Evolutionary conservation across 1,140 invertebrate genomes (phyloP), one percentile per base, ranked within the genome.

Genomic region (Araneus ventricosus): DNA sequence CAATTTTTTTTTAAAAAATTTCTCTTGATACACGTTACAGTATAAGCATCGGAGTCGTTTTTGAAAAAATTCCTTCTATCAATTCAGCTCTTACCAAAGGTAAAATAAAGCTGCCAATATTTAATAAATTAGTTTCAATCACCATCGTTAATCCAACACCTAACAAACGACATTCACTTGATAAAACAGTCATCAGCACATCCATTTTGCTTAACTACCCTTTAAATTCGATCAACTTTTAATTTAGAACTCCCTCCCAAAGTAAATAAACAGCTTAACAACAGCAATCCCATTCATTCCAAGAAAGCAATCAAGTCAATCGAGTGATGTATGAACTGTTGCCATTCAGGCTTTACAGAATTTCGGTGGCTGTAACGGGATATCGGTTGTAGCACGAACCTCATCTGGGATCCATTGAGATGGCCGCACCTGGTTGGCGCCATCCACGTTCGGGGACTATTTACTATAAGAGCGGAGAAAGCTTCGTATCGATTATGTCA

Each of bases 321-420:
- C 70, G 30, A 75, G 70, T 75, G 70, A 75, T 75, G 70, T 75
- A 75, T 75, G 70, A 75, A 75, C 70, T 75, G 70, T 75, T 75
- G 70, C 70, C 70, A 75, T 75, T 75, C 70, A 75, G 70, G 34
- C 70, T 75, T 75, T 34, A 63, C 59, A n/a, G n/a, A 63, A n/a
- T 63, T 63, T n/a, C n/a, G 59, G 70, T 75, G 70, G 34, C 30
- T 34, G 70, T 75, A 75, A 75, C 30, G 70, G 27, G 30, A 75
- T 75, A 75, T 75, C 70, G 70, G 70, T 75, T 75, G 70, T 75
- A 30, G 70, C 70, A 22, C 70, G 70, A 37, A 20, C 70, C 27
- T 75, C 70, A 34, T 75, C 63, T 52, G 10, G 45, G 45, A 52
- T 52, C 59, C 59, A 63, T 63, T 63, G 59, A n/a, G 59, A 22